These are phyloP conservation scores for Megalonaias nervosa DNA, from an alignment of 1,140 invertebrate genomes.

Conservation along the genomic window DNA sequence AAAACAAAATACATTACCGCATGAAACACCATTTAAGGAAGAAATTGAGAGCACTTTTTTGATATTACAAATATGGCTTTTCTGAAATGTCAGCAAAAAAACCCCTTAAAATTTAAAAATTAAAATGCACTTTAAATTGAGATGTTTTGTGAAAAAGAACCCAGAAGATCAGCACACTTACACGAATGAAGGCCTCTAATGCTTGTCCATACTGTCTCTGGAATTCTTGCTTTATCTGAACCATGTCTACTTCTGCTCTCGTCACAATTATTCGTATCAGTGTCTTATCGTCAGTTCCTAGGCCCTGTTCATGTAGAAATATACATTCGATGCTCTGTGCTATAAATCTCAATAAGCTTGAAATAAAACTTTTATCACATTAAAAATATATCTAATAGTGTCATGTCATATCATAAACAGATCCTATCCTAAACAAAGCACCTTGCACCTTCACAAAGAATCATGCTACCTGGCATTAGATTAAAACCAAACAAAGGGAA, in stretches of 20 bases:
- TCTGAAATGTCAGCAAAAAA: background rate
- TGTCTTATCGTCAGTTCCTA: slow-evolving; percentile 72
- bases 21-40: background rate
- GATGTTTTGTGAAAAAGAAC: background rate
- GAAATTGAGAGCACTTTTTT: background rate
- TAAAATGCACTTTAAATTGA: slow-evolving; percentile 1
- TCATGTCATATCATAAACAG: no score
- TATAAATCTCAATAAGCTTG: no score
- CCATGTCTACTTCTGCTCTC: slow-evolving; percentile 74
- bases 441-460: no score
- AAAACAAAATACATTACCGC: background rate
- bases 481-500: no score
- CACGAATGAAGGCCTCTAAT: slow-evolving; percentile 64
- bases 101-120: background rate
- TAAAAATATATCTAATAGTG: no score
- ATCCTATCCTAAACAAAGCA: no score
- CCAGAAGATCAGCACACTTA: slow-evolving; percentile 36
- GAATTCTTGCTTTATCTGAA: slow-evolving; percentile 74
- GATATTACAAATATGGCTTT: background rate
- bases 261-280: slow-evolving; percentile 71
- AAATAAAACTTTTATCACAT: no score
- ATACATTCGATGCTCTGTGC: no score
- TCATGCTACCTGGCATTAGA: no score
- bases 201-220: slow-evolving; percentile 65
- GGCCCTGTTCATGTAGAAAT: slow-evolving; percentile 41